phyloP scores from a whole-genome alignment of 2,113 vertebrate species.

The Corythoichthys haematopterus region DNA sequence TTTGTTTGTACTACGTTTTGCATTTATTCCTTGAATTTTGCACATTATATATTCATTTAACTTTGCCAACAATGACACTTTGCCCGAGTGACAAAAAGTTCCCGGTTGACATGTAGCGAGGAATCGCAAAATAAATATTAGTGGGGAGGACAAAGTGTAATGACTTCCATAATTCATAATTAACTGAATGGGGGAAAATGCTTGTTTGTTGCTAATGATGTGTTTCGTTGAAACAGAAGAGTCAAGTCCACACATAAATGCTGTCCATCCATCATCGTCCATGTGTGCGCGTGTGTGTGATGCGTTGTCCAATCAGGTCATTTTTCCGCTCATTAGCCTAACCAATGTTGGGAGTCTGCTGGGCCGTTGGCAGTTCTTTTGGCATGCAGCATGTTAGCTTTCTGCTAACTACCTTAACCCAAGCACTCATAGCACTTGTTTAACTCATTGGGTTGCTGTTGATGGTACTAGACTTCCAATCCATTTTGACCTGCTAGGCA shows the following conservation, averaged over 20 bases:
- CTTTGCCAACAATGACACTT: background rate
- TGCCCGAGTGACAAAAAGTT: background rate
- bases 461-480: too few species aligned
- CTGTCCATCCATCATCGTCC: background rate
- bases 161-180: background rate
- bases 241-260: background rate
- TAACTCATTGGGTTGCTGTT: too few species aligned
- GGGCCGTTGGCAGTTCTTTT: background rate
- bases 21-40: too few species aligned
- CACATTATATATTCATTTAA: background rate
- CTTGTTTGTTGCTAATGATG: background rate
- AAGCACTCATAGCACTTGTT: too few species aligned
- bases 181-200: background rate
- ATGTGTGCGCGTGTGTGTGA: background rate
- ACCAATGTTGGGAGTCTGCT: background rate
- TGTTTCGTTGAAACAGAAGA: background rate
- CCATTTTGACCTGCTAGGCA: too few species aligned
- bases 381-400: background rate
- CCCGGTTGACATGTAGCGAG: background rate
- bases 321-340: background rate
- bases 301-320: background rate
- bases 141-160: background rate
- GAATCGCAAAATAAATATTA: background rate
- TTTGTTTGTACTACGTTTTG: too few species aligned
- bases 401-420: too few species aligned